Evolutionary conservation across 2,888 invertebrate species (phyloP).

Genomic region (Anodontia alba): DNA sequence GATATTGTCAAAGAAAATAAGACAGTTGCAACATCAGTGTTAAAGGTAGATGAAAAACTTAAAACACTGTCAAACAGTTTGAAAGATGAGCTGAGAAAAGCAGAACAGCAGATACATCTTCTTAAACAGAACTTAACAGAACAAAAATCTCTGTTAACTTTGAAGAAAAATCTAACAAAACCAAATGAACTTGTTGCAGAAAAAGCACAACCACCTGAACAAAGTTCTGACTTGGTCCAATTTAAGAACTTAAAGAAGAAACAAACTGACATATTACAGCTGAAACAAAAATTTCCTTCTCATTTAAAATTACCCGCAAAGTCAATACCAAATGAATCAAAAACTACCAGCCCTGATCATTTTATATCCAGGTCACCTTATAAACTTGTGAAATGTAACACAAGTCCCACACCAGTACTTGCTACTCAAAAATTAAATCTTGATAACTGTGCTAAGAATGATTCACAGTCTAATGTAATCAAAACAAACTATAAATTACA

Average conservation of each 20-base stretch:
- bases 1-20: neutral
- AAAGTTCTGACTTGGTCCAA: neutral
- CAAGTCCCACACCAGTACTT: neutral
- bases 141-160: neutral
- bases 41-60: neutral
- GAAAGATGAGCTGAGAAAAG: neutral
- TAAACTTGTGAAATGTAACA: slow-evolving; percentile 2
- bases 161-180: neutral
- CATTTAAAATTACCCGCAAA: too few species aligned
- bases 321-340: too few species aligned
- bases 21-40: neutral
- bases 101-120: neutral
- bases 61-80: neutral
- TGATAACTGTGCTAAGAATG: neutral
- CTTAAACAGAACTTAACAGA: neutral
- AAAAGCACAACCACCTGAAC: neutral
- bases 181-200: neutral
- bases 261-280: neutral
- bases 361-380: slow-evolving; percentile 7
- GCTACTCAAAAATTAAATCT: neutral
- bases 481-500: neutral
- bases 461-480: neutral
- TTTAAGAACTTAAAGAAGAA: neutral
- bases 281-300: neutral
- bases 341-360: neutral